phyloP scores from a whole-genome alignment of 2,113 vertebrate species.

The Poeciliopsis occidentalis region DNA sequence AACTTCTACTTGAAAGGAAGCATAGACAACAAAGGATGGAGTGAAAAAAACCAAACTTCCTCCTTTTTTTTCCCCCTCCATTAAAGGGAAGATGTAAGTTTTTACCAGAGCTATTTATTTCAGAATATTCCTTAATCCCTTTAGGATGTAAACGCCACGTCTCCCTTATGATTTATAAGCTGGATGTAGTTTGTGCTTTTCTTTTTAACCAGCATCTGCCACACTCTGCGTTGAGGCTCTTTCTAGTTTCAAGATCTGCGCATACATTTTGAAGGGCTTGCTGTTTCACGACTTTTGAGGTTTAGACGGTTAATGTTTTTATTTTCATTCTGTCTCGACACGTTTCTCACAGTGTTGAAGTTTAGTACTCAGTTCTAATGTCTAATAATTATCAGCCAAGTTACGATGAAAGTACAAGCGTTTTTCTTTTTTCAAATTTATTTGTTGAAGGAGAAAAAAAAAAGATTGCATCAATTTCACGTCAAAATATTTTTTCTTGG shows the following conservation, averaged over 20 bases:
- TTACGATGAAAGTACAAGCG: too few relatives aligned
- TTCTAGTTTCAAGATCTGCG: too few relatives aligned
- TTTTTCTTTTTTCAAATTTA: too few relatives aligned
- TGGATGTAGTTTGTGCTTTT: neutral
- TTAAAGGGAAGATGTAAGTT: constrained; percentile 33
- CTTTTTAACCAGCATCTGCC: too few relatives aligned
- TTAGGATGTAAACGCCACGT: neutral
- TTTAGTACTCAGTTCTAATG: too few relatives aligned
- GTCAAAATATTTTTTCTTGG: too few relatives aligned
- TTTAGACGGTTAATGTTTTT: neutral
- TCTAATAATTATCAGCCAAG: too few relatives aligned
- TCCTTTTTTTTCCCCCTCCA: constrained; percentile 27
- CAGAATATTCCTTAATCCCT: neutral
- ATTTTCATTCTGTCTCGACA: neutral
- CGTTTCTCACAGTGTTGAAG: neutral
- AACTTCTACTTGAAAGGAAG: neutral
- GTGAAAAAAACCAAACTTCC: neutral
- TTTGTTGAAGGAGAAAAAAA: too few relatives aligned
- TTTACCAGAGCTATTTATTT: neutral
- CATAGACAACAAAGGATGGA: neutral
- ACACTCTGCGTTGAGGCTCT: too few relatives aligned
- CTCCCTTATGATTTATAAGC: neutral
- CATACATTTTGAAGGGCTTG: too few relatives aligned
- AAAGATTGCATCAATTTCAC: too few relatives aligned
- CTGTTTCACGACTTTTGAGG: too few relatives aligned